Evolutionary conservation across 2,888 invertebrate genomes (phyloP).

Genomic region (Bombylius major): DNA sequence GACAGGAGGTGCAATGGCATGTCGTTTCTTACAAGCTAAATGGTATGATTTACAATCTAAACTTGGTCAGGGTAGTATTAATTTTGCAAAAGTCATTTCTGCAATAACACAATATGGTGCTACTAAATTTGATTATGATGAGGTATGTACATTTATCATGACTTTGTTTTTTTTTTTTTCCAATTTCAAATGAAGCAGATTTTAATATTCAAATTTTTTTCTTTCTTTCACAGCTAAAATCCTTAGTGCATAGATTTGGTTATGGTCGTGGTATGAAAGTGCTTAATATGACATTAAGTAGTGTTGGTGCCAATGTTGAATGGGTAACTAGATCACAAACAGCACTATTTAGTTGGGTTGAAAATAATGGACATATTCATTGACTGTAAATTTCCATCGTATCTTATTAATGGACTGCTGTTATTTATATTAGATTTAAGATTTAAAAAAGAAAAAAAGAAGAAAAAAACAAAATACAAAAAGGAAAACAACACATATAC

Average conservation of each 20-base stretch:
- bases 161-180: not conserved
- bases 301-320: slow-evolving; percentile 37
- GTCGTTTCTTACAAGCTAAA: slow-evolving; percentile 36
- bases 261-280: slow-evolving; percentile 35
- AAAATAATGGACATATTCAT: slow-evolving; percentile 31
- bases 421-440: not conserved
- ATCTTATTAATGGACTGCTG: not conserved
- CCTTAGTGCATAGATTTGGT: slow-evolving; percentile 36
- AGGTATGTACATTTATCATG: slow-evolving; percentile 22
- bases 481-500: not conserved
- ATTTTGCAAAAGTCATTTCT: slow-evolving; percentile 37
- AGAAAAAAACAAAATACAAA: too few relatives aligned
- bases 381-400: slow-evolving; percentile 16
- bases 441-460: not conserved
- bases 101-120: slow-evolving; percentile 38
- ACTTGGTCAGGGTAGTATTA: slow-evolving; percentile 32
- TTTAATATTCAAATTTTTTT: not conserved
- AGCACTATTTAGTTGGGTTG: slow-evolving; percentile 36
- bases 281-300: slow-evolving; percentile 36
- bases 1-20: slow-evolving; percentile 37
- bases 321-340: slow-evolving; percentile 36
- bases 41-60: slow-evolving; percentile 36
- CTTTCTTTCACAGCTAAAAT: slow-evolving; percentile 27
- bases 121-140: slow-evolving; percentile 38
- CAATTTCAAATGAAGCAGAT: too few relatives aligned